Base-by-base conservation (phyloP, 2,797 vertebrate species). In the Amblyopsis hoosieri region DNA sequence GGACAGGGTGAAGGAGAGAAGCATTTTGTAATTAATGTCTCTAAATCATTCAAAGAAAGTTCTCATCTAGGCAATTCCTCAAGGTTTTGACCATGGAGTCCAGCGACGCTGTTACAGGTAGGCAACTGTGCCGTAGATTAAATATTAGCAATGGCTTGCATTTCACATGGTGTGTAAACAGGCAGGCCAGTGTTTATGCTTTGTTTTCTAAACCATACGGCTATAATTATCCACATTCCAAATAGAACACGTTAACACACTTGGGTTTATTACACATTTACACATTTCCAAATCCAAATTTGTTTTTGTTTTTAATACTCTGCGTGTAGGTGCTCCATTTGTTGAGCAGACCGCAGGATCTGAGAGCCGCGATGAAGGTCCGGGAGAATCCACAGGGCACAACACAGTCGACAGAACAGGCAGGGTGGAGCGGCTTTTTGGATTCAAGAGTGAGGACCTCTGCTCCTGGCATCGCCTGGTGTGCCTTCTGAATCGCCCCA, bases 401-500 rank as follows among this genome's bases (percentile, higher is more conserved):
- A 62, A 45, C 4, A 50, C 63, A 55, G 37, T 72, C 45, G 47
- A 62, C 8, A 60, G 54, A 64, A 49, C 63, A 45, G 85, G 89
- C 78, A 80, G 71, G 70, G 89, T 94, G 92, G 87, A 87, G 81
- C 87, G 82, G 33, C 66, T 98, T 1, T 92, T 98, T 75, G 96
- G 96, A 0, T 96, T 98, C 69, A 94, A 90, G 62, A 90, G 63
- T 56, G 86, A 91, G 48, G 94, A 97, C 55, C 59, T 97, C 55
- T 81, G 71, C 9, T 93, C 94, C 66, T 97, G 96, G 95, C 74
- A 79, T 2, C 90, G 79, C 45, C 76, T 97, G 23, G 94, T 97
- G 62, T 76, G 89, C 71, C 90, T 98, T 12, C 85, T 98, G 67
- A 97, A 94, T 83, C 89, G 95, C 0, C 96, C 96, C 14, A 87